phyloP scores from a whole-genome alignment of 1,140 invertebrate genomes.

The Procambarus virginalis region DNA sequence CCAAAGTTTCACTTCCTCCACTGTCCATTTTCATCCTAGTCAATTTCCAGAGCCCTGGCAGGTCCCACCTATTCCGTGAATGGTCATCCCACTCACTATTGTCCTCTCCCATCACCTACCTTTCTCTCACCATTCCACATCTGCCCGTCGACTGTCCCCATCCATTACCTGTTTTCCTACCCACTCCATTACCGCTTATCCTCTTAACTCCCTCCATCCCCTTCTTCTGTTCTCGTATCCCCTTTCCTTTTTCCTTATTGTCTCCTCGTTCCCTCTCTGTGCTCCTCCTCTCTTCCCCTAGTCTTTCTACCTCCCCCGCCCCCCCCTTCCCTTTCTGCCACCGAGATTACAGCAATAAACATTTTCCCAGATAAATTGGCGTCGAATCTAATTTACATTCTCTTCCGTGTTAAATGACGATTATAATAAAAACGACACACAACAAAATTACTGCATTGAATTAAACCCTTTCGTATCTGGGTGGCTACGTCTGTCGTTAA shows the following conservation, averaged over 20 bases:
- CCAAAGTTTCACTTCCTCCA: too few relatives aligned
- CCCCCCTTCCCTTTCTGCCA: too few relatives aligned
- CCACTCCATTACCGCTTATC: too few relatives aligned
- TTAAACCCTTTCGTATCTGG: too few relatives aligned
- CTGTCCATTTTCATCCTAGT: too few relatives aligned
- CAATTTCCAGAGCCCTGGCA: too few relatives aligned
- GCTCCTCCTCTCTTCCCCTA: not conserved
- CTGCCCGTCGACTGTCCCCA: too few relatives aligned
- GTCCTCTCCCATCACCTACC: not conserved
- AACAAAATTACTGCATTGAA: too few relatives aligned
- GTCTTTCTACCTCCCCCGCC: too few relatives aligned
- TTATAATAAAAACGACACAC: not conserved
- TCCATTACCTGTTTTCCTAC: too few relatives aligned
- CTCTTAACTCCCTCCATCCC: not conserved
- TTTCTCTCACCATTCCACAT: not conserved
- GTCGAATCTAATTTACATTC: constrained; percentile 9
- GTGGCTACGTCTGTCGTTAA: too few relatives aligned
- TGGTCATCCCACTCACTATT: not conserved
- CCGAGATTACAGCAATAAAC: not conserved
- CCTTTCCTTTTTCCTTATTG: not conserved
- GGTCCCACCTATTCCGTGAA: too few relatives aligned
- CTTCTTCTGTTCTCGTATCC: not conserved
- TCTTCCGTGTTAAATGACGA: not conserved
- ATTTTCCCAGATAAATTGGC: not conserved
- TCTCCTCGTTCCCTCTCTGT: not conserved